Evolutionary conservation across 2,888 invertebrate species (phyloP).

Genomic region (Thereva nobilitata): DNA sequence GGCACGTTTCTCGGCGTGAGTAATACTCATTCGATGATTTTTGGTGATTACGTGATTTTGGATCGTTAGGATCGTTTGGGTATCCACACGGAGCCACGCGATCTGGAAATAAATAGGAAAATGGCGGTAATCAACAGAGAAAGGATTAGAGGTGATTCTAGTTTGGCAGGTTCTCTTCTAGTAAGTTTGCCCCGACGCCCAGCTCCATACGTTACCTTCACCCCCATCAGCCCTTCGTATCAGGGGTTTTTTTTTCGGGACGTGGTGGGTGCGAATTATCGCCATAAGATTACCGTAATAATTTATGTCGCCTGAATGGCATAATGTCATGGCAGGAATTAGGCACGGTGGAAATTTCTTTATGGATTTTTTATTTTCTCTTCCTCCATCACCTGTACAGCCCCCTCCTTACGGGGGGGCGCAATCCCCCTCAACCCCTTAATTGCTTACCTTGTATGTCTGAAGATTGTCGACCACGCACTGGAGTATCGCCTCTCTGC

Average conservation of each 20-base stretch:
- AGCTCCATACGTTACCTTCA: neutral
- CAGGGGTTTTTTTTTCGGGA: neutral
- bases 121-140: constrained; percentile 29
- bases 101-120: constrained; percentile 64
- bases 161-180: neutral
- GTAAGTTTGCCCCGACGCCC: neutral
- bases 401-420: too few relatives aligned
- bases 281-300: constrained; percentile 23
- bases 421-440: neutral
- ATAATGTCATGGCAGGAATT: constrained; percentile 25
- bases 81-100: constrained; percentile 88
- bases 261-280: constrained; percentile 28
- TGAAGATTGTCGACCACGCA: constrained; percentile 72
- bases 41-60: constrained; percentile 88
- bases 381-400: neutral
- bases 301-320: constrained; percentile 35
- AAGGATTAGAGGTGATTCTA: constrained; percentile 24
- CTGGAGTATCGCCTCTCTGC: constrained; percentile 69
- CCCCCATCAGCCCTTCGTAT: constrained; percentile 2
- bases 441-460: constrained; percentile 65
- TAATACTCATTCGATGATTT: constrained; percentile 82
- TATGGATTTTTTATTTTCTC: constrained; percentile 14
- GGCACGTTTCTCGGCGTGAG: constrained; percentile 76
- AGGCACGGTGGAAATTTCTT: constrained; percentile 20
- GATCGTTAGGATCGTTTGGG: constrained; percentile 86